Base-by-base conservation (phyloP, 2,797 vertebrate species). In the Bucorvus abyssinicus region DNA sequence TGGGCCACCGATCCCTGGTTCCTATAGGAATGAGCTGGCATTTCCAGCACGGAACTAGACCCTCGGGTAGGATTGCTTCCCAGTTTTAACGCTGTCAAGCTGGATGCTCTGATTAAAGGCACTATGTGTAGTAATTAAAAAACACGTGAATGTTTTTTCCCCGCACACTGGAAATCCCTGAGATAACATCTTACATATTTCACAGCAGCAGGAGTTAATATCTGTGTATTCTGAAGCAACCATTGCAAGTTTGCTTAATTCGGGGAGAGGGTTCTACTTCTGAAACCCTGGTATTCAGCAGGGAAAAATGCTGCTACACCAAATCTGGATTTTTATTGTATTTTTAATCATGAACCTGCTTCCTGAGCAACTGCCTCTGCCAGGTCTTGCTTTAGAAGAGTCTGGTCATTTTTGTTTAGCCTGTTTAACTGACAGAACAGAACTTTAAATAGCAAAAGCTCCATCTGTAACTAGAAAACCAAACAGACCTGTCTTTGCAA, bases 71-170 rank as follows among this genome's bases (percentile, higher is more conserved):
- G 38, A 70, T 75, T 40, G 49, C 53, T 92, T 93, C 80, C 78
- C 80, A 77, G 60, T 57, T 87, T 79, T 89, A 82, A 88, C 40
- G 70, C 17, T 53, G 59, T 82, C 70, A 76, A 63, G 76, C 34
- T 88, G 70, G 77, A 74, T 84, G 84, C 74, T 94, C 71, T 74
- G 74, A 92, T 87, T 84, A 89, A 89, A 93, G 74, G 22, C 50
- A 63, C 17, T 82, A 11, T 6, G 78, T 24, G 42, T 19, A 75
- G 50, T 36, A 73, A 90, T 87, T 93, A 76, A 83, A 93, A 86
- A 61, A 5, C 44, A 73, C 12, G 44, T 20, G 22, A 60, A 44
- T 20, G 52, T 67, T 68, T 67, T 67, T 84, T 71, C 67, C 68
- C 87, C 84, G 71, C 40, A 52, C 53, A n/a, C 23, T 60, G 68